Evolutionary conservation across 2,888 invertebrate genomes (phyloP), one percentile per base, ranked within the genome.

Genomic region (Cordilura impudica): DNA sequence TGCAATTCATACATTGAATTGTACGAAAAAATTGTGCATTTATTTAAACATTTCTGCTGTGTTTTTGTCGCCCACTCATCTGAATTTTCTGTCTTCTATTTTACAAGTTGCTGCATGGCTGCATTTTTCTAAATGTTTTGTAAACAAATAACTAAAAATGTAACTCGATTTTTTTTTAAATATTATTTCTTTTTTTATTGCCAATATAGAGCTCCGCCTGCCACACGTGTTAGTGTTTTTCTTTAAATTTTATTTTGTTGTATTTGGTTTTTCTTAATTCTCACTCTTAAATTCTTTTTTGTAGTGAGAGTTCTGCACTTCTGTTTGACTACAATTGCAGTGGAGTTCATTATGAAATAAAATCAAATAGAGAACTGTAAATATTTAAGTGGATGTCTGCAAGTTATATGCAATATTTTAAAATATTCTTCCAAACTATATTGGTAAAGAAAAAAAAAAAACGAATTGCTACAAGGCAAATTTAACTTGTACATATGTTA

Each of bases 201-300:
- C 47, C n/a, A 53, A 71, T 56, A 43, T 70, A 51, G 81, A 81
- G 78, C 81, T 81, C 81, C 81, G 81, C 81, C 81, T 73, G 81
- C 58, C 79, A 70, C 73, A 81, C 76, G 78, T 81, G 75, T 54
- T 67, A 29, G 58, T 61, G 31, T 54, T 45, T 60, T 74, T 21
- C 49, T 60, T 78, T 18, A 39, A 5, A 26, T 39, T 47, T 26
- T 4, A 26, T 26, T 26, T 26, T 26, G 12, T 39, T 39, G 3
- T n/a, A 26, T 61, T 18, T 21, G 58, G 4, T 4, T 66, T 54
- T 69, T 69, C 14, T 65, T 39, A n/a, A 14, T 74, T 58, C 66
- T 21, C 12, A 5, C 51, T 53, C 54, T 67, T 26, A 51, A n/a
- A 43, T 12, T 12, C 23, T 16, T 53, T 35, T 16, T 21, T 39